phyloP scores from a whole-genome alignment of 2,888 invertebrate genomes.

The Rotaria macrura region DNA sequence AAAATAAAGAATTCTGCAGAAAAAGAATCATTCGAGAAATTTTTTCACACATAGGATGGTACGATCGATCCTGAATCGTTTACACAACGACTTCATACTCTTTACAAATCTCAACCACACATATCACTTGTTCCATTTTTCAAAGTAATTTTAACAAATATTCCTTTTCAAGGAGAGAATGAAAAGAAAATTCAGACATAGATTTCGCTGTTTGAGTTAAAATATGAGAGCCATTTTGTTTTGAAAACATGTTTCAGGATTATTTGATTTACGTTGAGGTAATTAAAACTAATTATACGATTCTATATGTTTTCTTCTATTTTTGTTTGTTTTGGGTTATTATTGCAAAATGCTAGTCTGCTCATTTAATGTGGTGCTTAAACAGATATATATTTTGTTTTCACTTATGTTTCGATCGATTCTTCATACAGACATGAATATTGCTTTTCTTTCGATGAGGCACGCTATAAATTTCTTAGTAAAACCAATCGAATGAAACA shows the following conservation, averaged over 20 bases:
- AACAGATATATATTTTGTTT: background rate
- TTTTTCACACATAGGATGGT: background rate
- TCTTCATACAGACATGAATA: too few species aligned
- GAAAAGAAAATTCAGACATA: background rate
- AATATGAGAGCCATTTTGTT: background rate
- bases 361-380: background rate
- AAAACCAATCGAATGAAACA: too few species aligned
- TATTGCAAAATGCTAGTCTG: background rate
- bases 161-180: background rate
- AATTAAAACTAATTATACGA: background rate
- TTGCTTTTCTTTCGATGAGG: too few species aligned
- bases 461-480: too few species aligned
- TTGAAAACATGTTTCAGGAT: background rate
- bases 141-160: background rate
- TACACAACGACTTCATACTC: background rate
- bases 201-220: background rate
- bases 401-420: background rate
- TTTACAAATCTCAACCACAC: constrained; percentile 16
- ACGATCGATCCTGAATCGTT: background rate
- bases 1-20: background rate
- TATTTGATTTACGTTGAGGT: background rate
- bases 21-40: background rate
- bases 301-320: too few species aligned
- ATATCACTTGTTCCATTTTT: constrained; percentile 10
- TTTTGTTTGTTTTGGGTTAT: background rate